These are phyloP conservation scores for Physocephala rufipes DNA, from an alignment of 2,888 invertebrate genomes.

Conservation along the genomic window DNA sequence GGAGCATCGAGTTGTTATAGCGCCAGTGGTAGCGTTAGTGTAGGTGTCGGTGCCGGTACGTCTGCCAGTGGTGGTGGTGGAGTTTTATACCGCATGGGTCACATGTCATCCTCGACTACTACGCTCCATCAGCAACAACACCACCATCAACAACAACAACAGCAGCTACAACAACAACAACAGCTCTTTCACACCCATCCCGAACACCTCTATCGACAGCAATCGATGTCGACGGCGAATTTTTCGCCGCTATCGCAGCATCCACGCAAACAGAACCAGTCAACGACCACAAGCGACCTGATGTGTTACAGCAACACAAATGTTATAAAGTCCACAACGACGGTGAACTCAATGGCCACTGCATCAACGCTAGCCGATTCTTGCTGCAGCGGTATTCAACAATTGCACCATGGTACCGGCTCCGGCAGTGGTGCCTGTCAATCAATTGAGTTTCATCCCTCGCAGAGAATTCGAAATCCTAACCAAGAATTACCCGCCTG, in stretches of 20 bases:
- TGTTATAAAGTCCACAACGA: constrained; percentile 65
- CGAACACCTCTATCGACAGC: constrained; percentile 62
- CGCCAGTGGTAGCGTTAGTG: constrained; percentile 19
- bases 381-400: constrained; percentile 61
- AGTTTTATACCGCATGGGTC: constrained; percentile 28
- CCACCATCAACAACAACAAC: too few species aligned
- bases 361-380: constrained; percentile 63
- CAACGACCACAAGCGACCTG: constrained; percentile 64
- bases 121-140: constrained; percentile 51
- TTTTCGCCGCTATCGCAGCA: constrained; percentile 64
- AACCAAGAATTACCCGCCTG: constrained; percentile 54
- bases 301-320: constrained; percentile 58
- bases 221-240: constrained; percentile 63
- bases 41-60: background rate
- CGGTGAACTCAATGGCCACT: constrained; percentile 62
- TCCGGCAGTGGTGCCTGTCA: constrained; percentile 53
- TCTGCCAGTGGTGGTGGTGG: constrained; percentile 28
- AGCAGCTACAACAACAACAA: too few species aligned
- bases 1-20: constrained; percentile 33
- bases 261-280: constrained; percentile 64
- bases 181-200: constrained; percentile 38
- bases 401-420: constrained; percentile 60
- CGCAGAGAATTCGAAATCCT: constrained; percentile 47
- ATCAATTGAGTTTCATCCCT: constrained; percentile 57
- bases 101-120: constrained; percentile 53